Percentiles rank a stretch among this genome's conserved stretches.
Evolutionary conservation across 2,888 invertebrate species (phyloP).

Genomic region (Mayetiola destructor): DNA sequence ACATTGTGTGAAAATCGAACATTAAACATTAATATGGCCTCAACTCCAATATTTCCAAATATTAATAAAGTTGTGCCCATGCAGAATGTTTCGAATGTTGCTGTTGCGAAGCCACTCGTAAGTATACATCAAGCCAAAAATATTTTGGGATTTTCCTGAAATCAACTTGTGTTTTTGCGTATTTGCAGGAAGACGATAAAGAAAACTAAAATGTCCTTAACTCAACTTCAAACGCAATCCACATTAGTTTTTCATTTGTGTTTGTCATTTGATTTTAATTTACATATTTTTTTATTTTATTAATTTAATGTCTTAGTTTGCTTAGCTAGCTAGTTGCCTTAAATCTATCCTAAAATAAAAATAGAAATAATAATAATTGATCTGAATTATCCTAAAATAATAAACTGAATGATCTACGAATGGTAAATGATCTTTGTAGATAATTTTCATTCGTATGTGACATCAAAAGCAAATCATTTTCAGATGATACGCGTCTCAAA

Average conservation of each 20-base stretch:
- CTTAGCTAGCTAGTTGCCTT: too few species aligned
- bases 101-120: neutral
- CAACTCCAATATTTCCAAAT: neutral
- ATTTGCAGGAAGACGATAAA: neutral
- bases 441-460: neutral
- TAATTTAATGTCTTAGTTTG: too few species aligned
- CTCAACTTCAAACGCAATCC: neutral
- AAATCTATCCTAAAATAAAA: too few species aligned
- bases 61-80: neutral
- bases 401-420: neutral
- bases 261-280: neutral
- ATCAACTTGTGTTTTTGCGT: neutral
- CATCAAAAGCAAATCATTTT: neutral
- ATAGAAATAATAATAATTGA: too few species aligned
- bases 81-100: neutral
- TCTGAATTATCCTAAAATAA: too few species aligned
- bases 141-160: neutral
- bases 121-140: neutral
- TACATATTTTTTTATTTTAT: slow-evolving; percentile 5
- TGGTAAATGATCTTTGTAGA: neutral
- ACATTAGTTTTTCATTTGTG: neutral
- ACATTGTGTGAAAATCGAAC: neutral
- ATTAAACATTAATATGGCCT: neutral
- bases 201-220: neutral
- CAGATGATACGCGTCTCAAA: neutral